phyloP scores from a whole-genome alignment of 30 jellyfish, hydroid and myxozoan species.

The Cassiopea xamachana region DNA sequence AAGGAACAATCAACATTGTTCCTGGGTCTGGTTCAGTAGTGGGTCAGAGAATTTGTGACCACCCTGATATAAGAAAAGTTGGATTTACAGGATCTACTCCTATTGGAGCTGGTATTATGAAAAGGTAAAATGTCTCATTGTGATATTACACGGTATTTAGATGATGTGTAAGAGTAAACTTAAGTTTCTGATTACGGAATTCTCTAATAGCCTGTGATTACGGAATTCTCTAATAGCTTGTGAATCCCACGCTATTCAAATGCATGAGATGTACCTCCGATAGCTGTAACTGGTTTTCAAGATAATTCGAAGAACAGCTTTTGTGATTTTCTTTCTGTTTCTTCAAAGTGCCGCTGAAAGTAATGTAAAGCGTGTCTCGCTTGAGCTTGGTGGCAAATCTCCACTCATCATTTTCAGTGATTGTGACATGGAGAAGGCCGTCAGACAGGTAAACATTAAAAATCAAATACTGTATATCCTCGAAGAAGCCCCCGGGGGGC shows the following conservation, averaged over 20 bases:
- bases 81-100: slow-evolving; percentile 99
- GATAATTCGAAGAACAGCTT: not conserved
- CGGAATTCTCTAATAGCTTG: too few relatives aligned
- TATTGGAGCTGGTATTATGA: slow-evolving; percentile 98
- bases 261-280: too few relatives aligned
- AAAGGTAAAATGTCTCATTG: slow-evolving; percentile 63
- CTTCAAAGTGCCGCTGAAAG: slow-evolving; percentile 91
- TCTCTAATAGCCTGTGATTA: too few relatives aligned
- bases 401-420: slow-evolving; percentile 93
- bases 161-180: too few relatives aligned
- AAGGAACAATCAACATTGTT: slow-evolving; percentile 95
- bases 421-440: slow-evolving; percentile 99
- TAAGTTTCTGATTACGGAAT: too few relatives aligned
- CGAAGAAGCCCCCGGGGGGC: too few relatives aligned
- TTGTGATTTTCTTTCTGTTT: not conserved
- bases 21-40: slow-evolving; percentile 98
- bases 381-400: slow-evolving; percentile 99
- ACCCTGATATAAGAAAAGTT: slow-evolving; percentile 92
- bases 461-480: too few relatives aligned
- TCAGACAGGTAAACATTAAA: slow-evolving; percentile 78
- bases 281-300: too few relatives aligned
- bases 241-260: too few relatives aligned
- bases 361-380: slow-evolving; percentile 91
- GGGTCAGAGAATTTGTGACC: slow-evolving; percentile 96
- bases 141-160: too few relatives aligned